Evolutionary conservation across 2,797 vertebrate species (phyloP).

Genomic region (Malacoraja senta): DNA sequence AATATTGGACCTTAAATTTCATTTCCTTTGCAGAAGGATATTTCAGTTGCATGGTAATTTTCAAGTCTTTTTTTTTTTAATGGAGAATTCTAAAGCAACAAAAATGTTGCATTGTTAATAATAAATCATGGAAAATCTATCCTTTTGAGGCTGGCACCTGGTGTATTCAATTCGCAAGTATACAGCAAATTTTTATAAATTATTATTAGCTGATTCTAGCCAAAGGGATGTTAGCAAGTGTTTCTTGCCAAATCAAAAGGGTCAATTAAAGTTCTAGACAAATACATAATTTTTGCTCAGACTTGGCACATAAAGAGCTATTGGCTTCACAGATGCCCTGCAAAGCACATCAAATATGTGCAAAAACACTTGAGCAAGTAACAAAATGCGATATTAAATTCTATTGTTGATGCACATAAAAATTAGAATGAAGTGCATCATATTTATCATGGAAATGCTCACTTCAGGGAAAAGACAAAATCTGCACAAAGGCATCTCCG

Average conservation of each 20-base stretch:
- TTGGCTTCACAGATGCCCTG: not conserved
- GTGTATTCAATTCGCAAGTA: not conserved
- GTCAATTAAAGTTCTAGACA: not conserved
- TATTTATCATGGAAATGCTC: too few relatives aligned
- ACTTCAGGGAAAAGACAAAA: not conserved
- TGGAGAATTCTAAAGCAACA: not conserved
- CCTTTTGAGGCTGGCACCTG: not conserved
- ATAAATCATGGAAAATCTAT: not conserved
- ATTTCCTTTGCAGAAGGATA: not conserved
- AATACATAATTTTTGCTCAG: not conserved
- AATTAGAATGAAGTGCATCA: not conserved
- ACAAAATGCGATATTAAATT: not conserved
- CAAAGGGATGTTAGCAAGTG: not conserved
- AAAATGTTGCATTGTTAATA: not conserved
- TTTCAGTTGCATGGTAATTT: not conserved
- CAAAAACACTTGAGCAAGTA: not conserved
- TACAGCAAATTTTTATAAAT: not conserved
- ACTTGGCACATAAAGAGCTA: not conserved
- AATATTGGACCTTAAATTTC: not conserved
- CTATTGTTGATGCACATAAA: not conserved
- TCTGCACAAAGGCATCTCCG: not conserved
- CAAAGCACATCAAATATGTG: not conserved
- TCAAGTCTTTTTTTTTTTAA: not conserved
- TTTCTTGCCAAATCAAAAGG: not conserved
- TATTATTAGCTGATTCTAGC: slow-evolving; percentile 13